These are phyloP conservation scores for Epistrophe eligans DNA, from an alignment of 2,888 invertebrate genomes.

Conservation along the genomic window DNA sequence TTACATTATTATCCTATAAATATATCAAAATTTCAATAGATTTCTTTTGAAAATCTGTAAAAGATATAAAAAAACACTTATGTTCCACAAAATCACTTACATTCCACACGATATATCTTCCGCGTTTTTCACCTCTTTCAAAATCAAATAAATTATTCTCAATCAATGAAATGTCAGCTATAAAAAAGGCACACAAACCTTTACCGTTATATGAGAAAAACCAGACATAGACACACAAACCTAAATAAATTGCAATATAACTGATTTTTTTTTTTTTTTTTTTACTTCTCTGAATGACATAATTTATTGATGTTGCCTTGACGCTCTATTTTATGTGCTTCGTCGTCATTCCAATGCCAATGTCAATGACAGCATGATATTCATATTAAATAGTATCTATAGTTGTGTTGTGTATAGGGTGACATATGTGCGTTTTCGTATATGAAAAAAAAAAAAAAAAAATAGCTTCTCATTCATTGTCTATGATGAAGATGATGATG, in stretches of 20 bases:
- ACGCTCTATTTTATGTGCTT: constrained; percentile 35
- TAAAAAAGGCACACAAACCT: constrained; percentile 30
- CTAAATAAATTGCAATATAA: constrained; percentile 57
- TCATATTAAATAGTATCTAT: constrained; percentile 46
- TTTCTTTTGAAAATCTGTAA: not conserved
- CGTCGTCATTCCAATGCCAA: constrained; percentile 64
- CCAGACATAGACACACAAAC: constrained; percentile 24
- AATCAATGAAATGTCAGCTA: constrained; percentile 5
- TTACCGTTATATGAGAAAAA: not conserved
- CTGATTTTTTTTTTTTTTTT: constrained; percentile 32
- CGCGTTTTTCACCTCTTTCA: not conserved
- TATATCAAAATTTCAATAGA: not conserved
- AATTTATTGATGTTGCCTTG: constrained; percentile 62
- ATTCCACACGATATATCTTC: constrained; percentile 9
- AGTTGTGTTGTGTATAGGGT: constrained; percentile 49
- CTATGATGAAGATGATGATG: constrained; percentile 55
- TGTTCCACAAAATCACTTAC: constrained; percentile 16
- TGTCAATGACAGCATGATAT: constrained; percentile 71
- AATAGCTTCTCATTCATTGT: constrained; percentile 65
- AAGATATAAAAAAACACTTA: constrained; percentile 19
- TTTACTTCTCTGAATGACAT: constrained; percentile 28
- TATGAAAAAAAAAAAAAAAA: constrained; percentile 7
- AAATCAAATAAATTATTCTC: not conserved
- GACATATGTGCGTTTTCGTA: constrained; percentile 62
- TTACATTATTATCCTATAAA: not conserved